phyloP scores from a whole-genome alignment of 2,113 vertebrate species.

The Megaleporinus macrocephalus region DNA sequence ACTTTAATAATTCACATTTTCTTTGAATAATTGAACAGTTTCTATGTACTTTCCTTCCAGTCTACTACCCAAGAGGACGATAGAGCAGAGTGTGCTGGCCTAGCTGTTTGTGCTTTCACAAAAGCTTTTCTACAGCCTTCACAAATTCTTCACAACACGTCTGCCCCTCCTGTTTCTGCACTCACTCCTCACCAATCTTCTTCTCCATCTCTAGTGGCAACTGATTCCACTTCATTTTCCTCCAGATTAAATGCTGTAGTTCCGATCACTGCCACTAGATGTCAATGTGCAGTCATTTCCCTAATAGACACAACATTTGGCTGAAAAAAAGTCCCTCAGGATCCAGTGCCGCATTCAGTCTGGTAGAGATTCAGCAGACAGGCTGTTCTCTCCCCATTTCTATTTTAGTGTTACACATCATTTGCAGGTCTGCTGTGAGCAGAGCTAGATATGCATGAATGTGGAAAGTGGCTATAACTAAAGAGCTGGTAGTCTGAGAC shows the following conservation, averaged over 20 bases:
- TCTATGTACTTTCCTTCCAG: neutral
- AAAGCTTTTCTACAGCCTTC: neutral
- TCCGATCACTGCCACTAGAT: conserved; percentile 38
- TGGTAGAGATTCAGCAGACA: conserved; percentile 51
- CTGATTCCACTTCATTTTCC: neutral
- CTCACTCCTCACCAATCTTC: neutral
- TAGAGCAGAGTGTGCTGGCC: too few species aligned
- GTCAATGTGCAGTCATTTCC: conserved; percentile 10
- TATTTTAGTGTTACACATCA: conserved; percentile 33
- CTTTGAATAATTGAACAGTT: conserved; percentile 20
- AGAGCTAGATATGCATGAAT: neutral
- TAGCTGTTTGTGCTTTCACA: neutral
- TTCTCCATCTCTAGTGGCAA: neutral
- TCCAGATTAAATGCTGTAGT: neutral
- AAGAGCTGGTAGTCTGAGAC: neutral
- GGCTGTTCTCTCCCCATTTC: conserved; percentile 54
- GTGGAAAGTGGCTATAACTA: neutral
- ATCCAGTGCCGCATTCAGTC: conserved; percentile 3
- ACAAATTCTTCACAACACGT: neutral
- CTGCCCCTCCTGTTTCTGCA: neutral
- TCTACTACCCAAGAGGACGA: too few species aligned
- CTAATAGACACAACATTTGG: neutral
- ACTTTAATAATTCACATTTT: conserved; percentile 26
- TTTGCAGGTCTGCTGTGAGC: conserved; percentile 15
- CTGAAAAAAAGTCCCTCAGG: conserved; percentile 32